These are phyloP conservation scores for Bubalus kerabau DNA, from an alignment of 2,113 vertebrate species.

Conservation along the genomic window DNA sequence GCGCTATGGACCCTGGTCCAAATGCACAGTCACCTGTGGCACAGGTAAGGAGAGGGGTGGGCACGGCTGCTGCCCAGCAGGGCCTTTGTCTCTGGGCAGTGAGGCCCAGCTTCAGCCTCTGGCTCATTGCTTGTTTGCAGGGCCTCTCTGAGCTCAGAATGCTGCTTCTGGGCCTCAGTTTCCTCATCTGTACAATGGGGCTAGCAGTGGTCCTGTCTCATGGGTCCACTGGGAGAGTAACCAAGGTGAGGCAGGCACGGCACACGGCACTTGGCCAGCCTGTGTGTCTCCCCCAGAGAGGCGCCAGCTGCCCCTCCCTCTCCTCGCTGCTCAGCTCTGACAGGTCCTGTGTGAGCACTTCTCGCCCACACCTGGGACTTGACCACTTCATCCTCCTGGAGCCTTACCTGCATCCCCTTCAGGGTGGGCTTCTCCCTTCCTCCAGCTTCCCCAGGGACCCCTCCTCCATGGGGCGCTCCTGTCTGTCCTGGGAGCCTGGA, in stretches of 20 bases:
- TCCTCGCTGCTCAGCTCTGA: background rate
- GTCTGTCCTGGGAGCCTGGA: too few species aligned
- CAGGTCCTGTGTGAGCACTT: fast-evolving
- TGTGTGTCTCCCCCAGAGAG: fast-evolving
- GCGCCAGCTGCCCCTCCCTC: fast-evolving
- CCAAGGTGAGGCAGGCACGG: background rate
- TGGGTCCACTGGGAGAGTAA: background rate
- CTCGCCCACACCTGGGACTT: background rate
- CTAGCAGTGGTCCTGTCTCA: fast-evolving
- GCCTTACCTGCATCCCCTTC: background rate
- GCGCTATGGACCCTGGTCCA: constrained; percentile 90
- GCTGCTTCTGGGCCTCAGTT: background rate
- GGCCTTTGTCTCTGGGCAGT: background rate
- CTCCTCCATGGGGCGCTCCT: background rate
- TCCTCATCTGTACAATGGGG: background rate
- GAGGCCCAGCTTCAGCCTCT: fast-evolving
- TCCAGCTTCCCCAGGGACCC: background rate
- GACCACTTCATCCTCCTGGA: background rate
- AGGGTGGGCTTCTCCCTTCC: background rate
- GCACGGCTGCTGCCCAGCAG: fast-evolving
- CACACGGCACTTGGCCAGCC: fast-evolving
- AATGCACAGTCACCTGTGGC: constrained; percentile 92
- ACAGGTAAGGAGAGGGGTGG: constrained; percentile 78
- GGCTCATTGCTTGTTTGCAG: background rate
- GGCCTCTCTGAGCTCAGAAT: fast-evolving